These are phyloP conservation scores for Salarias fasciatus DNA, from an alignment of 2,797 vertebrate genomes.

Conservation along the genomic window DNA sequence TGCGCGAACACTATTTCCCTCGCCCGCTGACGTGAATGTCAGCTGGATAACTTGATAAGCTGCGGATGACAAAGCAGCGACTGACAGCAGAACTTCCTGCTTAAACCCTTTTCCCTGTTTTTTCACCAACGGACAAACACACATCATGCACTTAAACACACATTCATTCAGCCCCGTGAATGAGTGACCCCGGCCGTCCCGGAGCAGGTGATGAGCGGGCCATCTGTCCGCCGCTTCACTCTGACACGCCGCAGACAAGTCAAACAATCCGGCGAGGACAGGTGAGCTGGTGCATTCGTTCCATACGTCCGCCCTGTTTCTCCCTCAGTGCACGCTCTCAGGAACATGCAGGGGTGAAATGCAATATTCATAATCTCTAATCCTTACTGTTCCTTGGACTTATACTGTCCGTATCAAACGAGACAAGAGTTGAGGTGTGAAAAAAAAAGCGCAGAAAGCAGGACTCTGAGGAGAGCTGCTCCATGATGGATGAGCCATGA, in stretches of 20 bases:
- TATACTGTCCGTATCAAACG: conserved; percentile 19
- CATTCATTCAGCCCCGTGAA: conserved; percentile 26
- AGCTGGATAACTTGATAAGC: conserved; percentile 14
- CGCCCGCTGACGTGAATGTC: background rate
- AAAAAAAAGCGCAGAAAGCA: conserved; percentile 7
- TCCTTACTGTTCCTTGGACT: conserved; percentile 17
- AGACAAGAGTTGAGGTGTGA: conserved; percentile 14
- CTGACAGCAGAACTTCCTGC: conserved; percentile 32
- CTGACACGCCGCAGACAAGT: conserved; percentile 29
- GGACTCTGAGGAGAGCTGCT: conserved; percentile 5
- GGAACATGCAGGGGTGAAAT: background rate
- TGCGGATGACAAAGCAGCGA: background rate
- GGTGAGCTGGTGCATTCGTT: conserved; percentile 7
- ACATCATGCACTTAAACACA: conserved; percentile 31
- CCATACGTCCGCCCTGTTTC: background rate
- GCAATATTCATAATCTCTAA: conserved; percentile 41
- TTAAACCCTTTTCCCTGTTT: background rate
- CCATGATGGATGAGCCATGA: conserved; percentile 31
- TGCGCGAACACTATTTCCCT: background rate
- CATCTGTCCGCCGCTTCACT: conserved; percentile 31
- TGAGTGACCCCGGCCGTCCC: conserved; percentile 28
- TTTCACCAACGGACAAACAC: conserved; percentile 29
- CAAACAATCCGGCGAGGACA: conserved; percentile 25
- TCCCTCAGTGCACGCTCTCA: background rate
- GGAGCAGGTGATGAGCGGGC: conserved; percentile 30